Percentiles rank a stretch among this genome's conserved stretches.
phyloP scores from a whole-genome alignment of 2,888 invertebrate species.

The Acronicta leporina region DNA sequence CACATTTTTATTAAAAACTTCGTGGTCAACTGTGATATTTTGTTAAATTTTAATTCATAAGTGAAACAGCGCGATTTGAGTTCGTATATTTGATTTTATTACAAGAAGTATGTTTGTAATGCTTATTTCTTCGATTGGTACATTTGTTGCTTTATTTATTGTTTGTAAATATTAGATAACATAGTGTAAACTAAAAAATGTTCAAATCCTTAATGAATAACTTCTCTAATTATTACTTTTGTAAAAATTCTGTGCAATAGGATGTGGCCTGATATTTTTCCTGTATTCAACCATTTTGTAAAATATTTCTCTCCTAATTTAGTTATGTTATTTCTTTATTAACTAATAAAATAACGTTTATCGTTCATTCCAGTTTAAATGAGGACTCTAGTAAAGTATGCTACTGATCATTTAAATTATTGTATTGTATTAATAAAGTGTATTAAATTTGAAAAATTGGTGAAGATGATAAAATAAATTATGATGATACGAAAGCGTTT shows the following conservation, averaged over 20 bases:
- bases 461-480: conserved; percentile 88
- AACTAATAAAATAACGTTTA: conserved; percentile 86
- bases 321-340: conserved; percentile 86
- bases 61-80: conserved; percentile 74
- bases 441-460: conserved; percentile 88
- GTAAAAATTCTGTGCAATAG: conserved; percentile 83
- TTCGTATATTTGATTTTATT: conserved; percentile 69
- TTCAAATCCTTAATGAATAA: conserved; percentile 70
- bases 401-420: conserved; percentile 88
- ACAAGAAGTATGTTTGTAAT: conserved; percentile 69
- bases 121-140: conserved; percentile 70
- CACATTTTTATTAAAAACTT: conserved; percentile 79
- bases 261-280: conserved; percentile 77
- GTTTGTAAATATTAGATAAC: conserved; percentile 85
- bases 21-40: conserved; percentile 89
- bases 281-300: conserved; percentile 72
- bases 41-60: conserved; percentile 87
- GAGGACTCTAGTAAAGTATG: conserved; percentile 85
- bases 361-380: conserved; percentile 89
- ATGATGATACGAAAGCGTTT: conserved; percentile 80
- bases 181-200: conserved; percentile 75
- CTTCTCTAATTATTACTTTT: conserved; percentile 60
- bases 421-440: conserved; percentile 88
- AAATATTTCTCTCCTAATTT: conserved; percentile 79
- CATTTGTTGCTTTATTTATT: conserved; percentile 87